A percentile compares a stretch with the other conserved stretches of the same genome.
These are phyloP conservation scores for Ladona fulva DNA, from an alignment of 1,140 invertebrate species.

Conservation along the genomic window DNA sequence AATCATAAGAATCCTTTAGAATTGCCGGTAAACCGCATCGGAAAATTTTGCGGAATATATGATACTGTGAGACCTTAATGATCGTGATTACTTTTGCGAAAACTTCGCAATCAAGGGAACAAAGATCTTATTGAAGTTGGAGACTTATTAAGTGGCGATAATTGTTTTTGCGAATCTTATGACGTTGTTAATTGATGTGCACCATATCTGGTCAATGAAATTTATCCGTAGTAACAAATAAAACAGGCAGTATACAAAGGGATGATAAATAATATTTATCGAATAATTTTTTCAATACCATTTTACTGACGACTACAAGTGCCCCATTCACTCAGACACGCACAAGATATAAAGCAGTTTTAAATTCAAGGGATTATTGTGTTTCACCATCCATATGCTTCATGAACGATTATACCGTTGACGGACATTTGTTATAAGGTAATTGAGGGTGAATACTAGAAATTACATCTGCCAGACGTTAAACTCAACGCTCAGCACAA, in stretches of 20 bases:
- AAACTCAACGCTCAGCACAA: neutral
- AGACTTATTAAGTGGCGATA: neutral
- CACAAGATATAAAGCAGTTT: neutral
- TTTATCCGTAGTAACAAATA: neutral
- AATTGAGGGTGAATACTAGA: neutral
- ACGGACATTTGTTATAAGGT: neutral
- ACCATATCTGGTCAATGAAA: neutral
- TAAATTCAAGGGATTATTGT: neutral
- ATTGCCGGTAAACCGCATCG: neutral
- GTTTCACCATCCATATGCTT: neutral
- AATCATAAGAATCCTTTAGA: neutral
- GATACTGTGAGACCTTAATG: too few species aligned
- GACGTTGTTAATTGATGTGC: neutral
- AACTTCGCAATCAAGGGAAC: neutral
- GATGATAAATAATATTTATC: neutral
- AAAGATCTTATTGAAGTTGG: neutral
- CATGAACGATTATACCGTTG: neutral
- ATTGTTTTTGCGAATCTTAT: neutral
- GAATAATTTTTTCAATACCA: neutral
- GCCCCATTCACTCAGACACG: neutral
- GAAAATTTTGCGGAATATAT: neutral
- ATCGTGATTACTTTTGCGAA: neutral
- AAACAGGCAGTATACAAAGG: neutral
- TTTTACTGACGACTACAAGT: neutral
- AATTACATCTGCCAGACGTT: neutral